Evolutionary conservation across 2,113 vertebrate genomes (phyloP).

Genomic region (Albula glossodonta): DNA sequence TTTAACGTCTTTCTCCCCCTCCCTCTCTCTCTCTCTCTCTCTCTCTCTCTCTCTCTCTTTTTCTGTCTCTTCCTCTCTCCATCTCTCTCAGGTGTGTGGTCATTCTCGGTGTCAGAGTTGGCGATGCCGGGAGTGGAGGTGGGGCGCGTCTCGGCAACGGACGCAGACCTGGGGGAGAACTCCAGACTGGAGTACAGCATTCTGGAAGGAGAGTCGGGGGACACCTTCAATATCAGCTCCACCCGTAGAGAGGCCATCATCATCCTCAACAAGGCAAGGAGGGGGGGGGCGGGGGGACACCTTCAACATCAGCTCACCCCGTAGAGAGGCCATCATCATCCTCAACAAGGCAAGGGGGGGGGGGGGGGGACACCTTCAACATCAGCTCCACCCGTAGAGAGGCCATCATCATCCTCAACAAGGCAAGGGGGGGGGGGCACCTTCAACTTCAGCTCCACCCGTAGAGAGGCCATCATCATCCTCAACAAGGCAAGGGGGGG

Average conservation of each 20-base stretch:
- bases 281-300: too few relatives aligned
- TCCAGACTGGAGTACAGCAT: constrained; percentile 81
- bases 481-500: too few relatives aligned
- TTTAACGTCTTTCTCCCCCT: background rate
- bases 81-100: constrained; percentile 52
- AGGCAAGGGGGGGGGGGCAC: constrained; percentile 70
- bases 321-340: too few relatives aligned
- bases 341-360: too few relatives aligned
- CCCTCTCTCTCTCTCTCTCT: constrained; percentile 1
- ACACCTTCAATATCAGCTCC: constrained; percentile 76
- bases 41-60: constrained; percentile 3
- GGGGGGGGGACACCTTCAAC: constrained; percentile 76
- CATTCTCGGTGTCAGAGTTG: constrained; percentile 83
- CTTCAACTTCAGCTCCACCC: too few relatives aligned
- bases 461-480: too few relatives aligned
- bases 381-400: constrained; percentile 74
- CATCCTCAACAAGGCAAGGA: constrained; percentile 75
- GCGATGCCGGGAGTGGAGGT: constrained; percentile 80
- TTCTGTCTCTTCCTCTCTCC: constrained; percentile 5
- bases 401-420: constrained; percentile 78
- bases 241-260: constrained; percentile 79
- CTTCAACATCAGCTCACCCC: too few relatives aligned
- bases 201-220: constrained; percentile 73
- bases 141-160: constrained; percentile 79
- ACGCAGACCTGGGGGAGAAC: constrained; percentile 82